Percentiles rank a stretch among this genome's conserved stretches.
These are phyloP conservation scores for Percopsis omiscomaycus DNA, from an alignment of 2,797 vertebrate genomes.

Conservation along the genomic window DNA sequence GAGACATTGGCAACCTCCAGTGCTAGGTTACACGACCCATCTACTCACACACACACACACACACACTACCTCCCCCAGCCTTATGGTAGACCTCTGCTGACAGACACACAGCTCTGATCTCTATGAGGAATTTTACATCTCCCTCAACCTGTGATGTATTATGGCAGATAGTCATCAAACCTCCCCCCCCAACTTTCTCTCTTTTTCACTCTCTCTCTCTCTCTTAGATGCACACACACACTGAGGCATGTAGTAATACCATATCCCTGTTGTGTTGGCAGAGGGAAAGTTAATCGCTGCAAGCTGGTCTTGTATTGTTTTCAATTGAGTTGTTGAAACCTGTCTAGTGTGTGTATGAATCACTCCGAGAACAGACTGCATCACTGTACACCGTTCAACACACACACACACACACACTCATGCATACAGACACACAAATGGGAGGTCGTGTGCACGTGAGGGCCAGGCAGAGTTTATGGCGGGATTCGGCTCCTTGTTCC, in stretches of 20 bases:
- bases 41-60: constrained; percentile 11
- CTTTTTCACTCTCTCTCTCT: no score
- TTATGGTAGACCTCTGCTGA: constrained; percentile 2
- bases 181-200: no score
- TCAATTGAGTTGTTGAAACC: constrained; percentile 47
- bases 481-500: constrained; percentile 54
- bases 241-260: background rate
- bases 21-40: constrained; percentile 16
- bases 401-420: constrained; percentile 32
- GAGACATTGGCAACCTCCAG: constrained; percentile 20
- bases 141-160: constrained; percentile 9
- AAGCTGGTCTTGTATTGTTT: constrained; percentile 21
- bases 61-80: background rate
- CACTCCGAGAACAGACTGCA: constrained; percentile 38
- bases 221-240: background rate
- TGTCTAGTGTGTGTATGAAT: constrained; percentile 53
- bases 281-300: constrained; percentile 13
- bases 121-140: constrained; percentile 20
- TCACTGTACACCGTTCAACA: constrained; percentile 20
- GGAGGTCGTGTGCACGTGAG: constrained; percentile 11
- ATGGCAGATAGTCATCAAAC: constrained; percentile 1
- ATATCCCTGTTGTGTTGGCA: background rate
- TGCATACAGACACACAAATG: constrained; percentile 10
- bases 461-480: constrained; percentile 53
- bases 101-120: constrained; percentile 8